A percentile compares a stretch with the other conserved stretches of the same genome.
phyloP scores from a whole-genome alignment of 2,888 invertebrate genomes.

The Troides aeacus region DNA sequence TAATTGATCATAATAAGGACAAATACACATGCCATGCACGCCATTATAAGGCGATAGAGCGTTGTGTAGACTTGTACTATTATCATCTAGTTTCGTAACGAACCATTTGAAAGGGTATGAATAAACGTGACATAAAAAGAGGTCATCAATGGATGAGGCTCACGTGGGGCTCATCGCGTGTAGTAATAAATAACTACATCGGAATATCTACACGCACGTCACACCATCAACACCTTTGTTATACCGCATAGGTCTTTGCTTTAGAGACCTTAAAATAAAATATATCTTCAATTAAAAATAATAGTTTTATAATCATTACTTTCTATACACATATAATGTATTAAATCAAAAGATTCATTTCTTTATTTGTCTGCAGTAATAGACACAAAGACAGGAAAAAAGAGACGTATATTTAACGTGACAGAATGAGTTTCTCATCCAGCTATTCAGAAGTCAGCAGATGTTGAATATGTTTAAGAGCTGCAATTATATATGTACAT shows the following conservation, averaged over 20 bases:
- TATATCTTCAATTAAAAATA: too few species aligned
- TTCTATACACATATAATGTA: too few species aligned
- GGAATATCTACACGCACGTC: too few species aligned
- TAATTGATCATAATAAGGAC: constrained; percentile 6
- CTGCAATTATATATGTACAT: neutral
- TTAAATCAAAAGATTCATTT: too few species aligned
- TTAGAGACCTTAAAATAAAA: too few species aligned
- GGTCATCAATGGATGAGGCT: constrained; percentile 16
- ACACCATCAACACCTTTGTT: too few species aligned
- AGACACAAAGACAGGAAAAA: too few species aligned
- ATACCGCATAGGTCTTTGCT: too few species aligned
- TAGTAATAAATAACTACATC: neutral
- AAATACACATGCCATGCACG: neutral
- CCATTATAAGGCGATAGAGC: neutral
- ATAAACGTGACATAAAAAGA: constrained; percentile 8
- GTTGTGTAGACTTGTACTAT: constrained; percentile 30
- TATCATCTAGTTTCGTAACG: constrained; percentile 29
- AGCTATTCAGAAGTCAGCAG: neutral
- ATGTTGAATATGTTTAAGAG: neutral
- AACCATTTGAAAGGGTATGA: constrained; percentile 21
- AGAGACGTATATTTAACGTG: too few species aligned
- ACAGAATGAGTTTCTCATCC: neutral
- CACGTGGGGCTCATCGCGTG: constrained; percentile 10
- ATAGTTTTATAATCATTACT: too few species aligned
- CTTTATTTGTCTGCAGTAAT: too few species aligned